Percentiles rank a stretch among this genome's conserved stretches.
These are phyloP conservation scores for Saccostrea glomerata DNA, from an alignment of 1,140 invertebrate genomes.

Conservation along the genomic window DNA sequence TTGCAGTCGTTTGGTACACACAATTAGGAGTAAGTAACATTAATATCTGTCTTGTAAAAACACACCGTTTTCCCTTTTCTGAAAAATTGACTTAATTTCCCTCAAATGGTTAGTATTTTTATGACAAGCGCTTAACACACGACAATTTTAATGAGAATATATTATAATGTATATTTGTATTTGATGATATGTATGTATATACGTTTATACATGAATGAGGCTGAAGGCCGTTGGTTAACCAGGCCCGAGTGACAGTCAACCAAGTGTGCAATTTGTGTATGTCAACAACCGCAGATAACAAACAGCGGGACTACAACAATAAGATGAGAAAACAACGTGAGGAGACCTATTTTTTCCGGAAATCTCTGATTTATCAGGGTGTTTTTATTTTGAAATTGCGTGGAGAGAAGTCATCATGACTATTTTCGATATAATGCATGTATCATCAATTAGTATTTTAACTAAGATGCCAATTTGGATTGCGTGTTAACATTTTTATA, in stretches of 20 bases:
- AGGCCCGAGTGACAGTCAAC: constrained; percentile 4
- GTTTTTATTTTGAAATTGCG: background rate
- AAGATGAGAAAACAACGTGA: background rate
- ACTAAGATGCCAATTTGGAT: too few species aligned
- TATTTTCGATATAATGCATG: background rate
- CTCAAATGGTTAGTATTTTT: background rate
- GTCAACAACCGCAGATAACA: constrained; percentile 22
- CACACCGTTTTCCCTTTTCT: background rate
- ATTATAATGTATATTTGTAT: constrained; percentile 19
- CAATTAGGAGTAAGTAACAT: background rate
- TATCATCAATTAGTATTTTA: background rate
- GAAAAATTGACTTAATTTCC: too few species aligned
- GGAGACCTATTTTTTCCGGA: background rate
- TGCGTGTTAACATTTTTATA: background rate
- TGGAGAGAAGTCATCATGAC: background rate
- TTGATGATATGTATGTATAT: constrained; percentile 13
- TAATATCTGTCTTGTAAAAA: background rate
- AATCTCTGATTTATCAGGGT: background rate
- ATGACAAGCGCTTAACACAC: background rate
- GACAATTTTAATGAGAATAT: constrained; percentile 23
- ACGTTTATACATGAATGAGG: constrained; percentile 21
- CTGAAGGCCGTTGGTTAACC: constrained; percentile 15
- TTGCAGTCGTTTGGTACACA: constrained; percentile 9
- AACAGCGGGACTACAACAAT: background rate
- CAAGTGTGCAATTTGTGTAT: constrained; percentile 35